phyloP scores from a whole-genome alignment of 2,888 invertebrate genomes.

The Apoda limacodes region DNA sequence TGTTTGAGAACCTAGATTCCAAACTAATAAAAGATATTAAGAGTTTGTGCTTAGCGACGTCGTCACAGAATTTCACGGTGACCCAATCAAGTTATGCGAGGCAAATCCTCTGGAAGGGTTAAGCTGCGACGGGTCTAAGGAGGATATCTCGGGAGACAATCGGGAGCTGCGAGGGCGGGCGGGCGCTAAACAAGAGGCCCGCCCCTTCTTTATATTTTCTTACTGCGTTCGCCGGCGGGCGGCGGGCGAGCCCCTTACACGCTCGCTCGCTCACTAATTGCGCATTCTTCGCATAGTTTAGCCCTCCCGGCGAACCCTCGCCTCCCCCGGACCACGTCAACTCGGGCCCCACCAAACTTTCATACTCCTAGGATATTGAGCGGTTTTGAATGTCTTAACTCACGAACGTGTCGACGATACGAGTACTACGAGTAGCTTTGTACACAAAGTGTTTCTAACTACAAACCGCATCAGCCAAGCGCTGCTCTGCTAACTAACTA shows the following conservation, averaged over 20 bases:
- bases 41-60: slow-evolving; percentile 34
- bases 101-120: slow-evolving; percentile 60
- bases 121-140: slow-evolving; percentile 63
- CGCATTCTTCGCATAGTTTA: slow-evolving; percentile 97
- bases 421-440: slow-evolving; percentile 41
- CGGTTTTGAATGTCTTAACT: slow-evolving; percentile 71
- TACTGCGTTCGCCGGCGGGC: slow-evolving; percentile 70
- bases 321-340: slow-evolving; percentile 66
- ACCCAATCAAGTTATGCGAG: slow-evolving; percentile 66
- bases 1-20: slow-evolving; percentile 18
- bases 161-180: slow-evolving; percentile 68
- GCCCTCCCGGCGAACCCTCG: slow-evolving; percentile 74
- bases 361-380: slow-evolving; percentile 68
- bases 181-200: slow-evolving; percentile 69
- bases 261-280: slow-evolving; percentile 91
- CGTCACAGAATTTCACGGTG: slow-evolving; percentile 61
- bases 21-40: slow-evolving; percentile 5
- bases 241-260: slow-evolving; percentile 73
- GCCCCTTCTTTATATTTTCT: slow-evolving; percentile 80
- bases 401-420: slow-evolving; percentile 55
- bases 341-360: slow-evolving; percentile 68
- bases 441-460: slow-evolving; percentile 52
- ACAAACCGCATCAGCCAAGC: slow-evolving; percentile 34
- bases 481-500: slow-evolving; percentile 27
- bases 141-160: slow-evolving; percentile 66